Percentiles rank a stretch among this genome's conserved stretches.
Conservation (phyloP, 1,140 invertebrate genomes). For the Cryptotermes secundus region DNA sequence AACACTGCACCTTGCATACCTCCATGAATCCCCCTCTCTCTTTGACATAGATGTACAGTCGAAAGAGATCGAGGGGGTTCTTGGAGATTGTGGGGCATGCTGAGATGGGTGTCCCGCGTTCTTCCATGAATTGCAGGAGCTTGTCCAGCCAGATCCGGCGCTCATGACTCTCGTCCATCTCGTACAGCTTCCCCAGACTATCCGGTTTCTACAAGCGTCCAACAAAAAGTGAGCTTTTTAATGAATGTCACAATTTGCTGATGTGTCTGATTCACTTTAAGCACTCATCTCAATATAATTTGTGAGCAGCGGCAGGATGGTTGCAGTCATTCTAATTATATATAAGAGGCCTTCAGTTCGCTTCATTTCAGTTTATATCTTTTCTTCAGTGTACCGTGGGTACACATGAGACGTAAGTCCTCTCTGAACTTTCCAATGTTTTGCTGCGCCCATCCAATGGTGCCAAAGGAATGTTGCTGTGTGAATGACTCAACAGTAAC, state of each 20-base stretch:
- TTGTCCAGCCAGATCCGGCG: conserved; percentile 88
- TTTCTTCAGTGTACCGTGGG: too few species aligned
- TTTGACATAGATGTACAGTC: conserved; percentile 91
- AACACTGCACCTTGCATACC: conserved; percentile 80
- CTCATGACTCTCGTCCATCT: conserved; percentile 95
- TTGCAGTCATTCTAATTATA: too few species aligned
- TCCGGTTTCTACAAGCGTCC: conserved; percentile 73
- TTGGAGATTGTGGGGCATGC: conserved; percentile 96
- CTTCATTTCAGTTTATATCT: too few species aligned
- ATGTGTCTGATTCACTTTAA: not conserved
- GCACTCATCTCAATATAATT: not conserved
- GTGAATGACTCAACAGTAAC: too few species aligned
- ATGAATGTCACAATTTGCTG: too few species aligned
- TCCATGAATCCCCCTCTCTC: conserved; percentile 96
- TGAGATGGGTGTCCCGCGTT: conserved; percentile 86
- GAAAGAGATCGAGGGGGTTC: conserved; percentile 95
- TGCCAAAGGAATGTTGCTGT: too few species aligned
- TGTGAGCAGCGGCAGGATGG: too few species aligned
- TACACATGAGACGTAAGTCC: too few species aligned
- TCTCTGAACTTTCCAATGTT: too few species aligned
- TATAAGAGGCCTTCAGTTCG: too few species aligned
- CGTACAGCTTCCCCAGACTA: conserved; percentile 89
- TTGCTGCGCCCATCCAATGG: too few species aligned
- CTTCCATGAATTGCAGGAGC: conserved; percentile 91
- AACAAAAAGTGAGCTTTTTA: not conserved